phyloP scores from a whole-genome alignment of 2,797 vertebrate genomes.

The Thunnus albacares region DNA sequence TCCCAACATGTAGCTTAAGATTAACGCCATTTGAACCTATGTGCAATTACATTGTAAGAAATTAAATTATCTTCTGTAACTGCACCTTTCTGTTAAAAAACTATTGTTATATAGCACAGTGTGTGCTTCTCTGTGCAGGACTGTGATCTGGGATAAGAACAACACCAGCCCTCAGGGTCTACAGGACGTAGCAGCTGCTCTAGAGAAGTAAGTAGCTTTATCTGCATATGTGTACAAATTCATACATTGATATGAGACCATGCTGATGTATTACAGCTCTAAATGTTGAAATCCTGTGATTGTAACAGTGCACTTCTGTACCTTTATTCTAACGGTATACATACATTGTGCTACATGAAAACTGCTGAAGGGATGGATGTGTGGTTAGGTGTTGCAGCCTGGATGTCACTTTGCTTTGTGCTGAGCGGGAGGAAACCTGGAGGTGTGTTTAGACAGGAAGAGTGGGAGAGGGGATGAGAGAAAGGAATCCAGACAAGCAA shows the following conservation, averaged over 20 bases:
- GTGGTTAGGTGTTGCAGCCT: slow-evolving; percentile 8
- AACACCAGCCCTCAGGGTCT: slow-evolving; percentile 96
- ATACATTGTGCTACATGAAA: neutral
- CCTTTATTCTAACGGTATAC: neutral
- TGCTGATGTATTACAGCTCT: neutral
- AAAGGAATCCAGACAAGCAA: slow-evolving; percentile 15
- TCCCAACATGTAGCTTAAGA: too few species aligned
- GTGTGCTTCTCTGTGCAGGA: slow-evolving; percentile 83
- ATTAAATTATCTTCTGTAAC: neutral
- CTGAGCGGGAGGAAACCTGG: slow-evolving; percentile 47
- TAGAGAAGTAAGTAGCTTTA: slow-evolving; percentile 93
- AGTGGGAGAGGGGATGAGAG: slow-evolving; percentile 30
- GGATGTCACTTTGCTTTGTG: slow-evolving; percentile 16
- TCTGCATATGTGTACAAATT: slow-evolving; percentile 48
- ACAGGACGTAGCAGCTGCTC: slow-evolving; percentile 95
- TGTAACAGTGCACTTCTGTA: neutral
- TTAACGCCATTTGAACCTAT: neutral
- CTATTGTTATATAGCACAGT: neutral
- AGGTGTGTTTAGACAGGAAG: slow-evolving; percentile 43
- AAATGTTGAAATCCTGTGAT: neutral
- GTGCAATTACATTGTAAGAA: neutral
- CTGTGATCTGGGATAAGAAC: slow-evolving; percentile 98
- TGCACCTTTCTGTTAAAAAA: neutral
- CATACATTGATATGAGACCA: neutral
- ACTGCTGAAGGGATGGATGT: neutral